Conservation (phyloP, 2,888 invertebrate genomes). For the Alcis repandata region DNA sequence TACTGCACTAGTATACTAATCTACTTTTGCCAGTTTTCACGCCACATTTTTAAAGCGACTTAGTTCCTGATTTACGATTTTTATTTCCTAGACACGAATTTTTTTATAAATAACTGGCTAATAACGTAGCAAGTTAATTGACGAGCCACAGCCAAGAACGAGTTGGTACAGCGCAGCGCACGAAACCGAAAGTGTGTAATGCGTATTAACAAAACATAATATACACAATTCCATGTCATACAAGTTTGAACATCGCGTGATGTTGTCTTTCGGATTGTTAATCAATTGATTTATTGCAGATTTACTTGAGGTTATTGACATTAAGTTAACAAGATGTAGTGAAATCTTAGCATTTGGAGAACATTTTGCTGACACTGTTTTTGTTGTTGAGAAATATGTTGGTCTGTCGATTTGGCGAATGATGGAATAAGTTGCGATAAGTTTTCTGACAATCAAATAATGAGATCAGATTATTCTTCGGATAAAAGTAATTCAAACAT, state of each 20-base stretch:
- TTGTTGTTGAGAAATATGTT: slow-evolving; percentile 5
- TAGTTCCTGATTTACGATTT: slow-evolving; percentile 4
- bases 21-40: slow-evolving; percentile 1
- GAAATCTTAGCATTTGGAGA: slow-evolving; percentile 19
- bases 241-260: slow-evolving; percentile 25
- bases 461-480: no score
- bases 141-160: background rate
- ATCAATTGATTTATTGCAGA: slow-evolving; percentile 27
- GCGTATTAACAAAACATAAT: slow-evolving; percentile 11
- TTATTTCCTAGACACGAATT: slow-evolving; percentile 10
- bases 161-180: slow-evolving; percentile 4
- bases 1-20: background rate
- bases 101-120: background rate
- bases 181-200: slow-evolving; percentile 41
- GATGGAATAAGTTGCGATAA: background rate
- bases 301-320: slow-evolving; percentile 27
- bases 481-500: no score
- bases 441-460: no score
- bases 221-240: slow-evolving; percentile 2
- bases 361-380: slow-evolving; percentile 10
- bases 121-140: background rate
- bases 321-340: slow-evolving; percentile 17
- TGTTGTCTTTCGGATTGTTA: slow-evolving; percentile 15
- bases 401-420: background rate
- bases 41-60: background rate